A percentile compares a stretch with the other conserved stretches of the same genome.
Conservation (phyloP, 2,888 invertebrate species). For the Creontiades dilutus region DNA sequence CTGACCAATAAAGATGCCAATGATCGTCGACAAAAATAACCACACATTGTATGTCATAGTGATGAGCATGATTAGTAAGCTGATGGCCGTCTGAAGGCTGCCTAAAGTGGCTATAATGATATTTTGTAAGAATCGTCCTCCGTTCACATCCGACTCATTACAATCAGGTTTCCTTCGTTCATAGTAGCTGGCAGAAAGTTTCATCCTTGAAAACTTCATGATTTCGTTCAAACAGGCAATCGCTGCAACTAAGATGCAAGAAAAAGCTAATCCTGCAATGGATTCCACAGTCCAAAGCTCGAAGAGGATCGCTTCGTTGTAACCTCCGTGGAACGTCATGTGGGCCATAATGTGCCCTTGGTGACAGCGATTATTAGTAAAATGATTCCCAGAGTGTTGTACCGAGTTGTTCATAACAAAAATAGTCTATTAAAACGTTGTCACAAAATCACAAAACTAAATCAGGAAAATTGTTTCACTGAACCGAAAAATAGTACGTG, state of each 20-base stretch:
- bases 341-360: slow-evolving; percentile 41
- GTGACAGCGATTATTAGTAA: neutral
- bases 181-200: slow-evolving; percentile 70
- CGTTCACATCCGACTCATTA: neutral
- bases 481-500: neutral
- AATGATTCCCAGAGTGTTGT: neutral
- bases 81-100: slow-evolving; percentile 49
- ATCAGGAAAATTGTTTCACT: neutral
- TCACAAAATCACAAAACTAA: neutral
- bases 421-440: neutral
- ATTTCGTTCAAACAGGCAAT: slow-evolving; percentile 97
- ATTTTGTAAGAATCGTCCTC: slow-evolving; percentile 9
- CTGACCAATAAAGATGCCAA: slow-evolving; percentile 60
- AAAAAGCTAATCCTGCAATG: slow-evolving; percentile 89
- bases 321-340: slow-evolving; percentile 90
- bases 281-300: slow-evolving; percentile 89
- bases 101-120: slow-evolving; percentile 21
- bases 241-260: slow-evolving; percentile 93
- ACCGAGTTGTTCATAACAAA: neutral
- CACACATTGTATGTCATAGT: slow-evolving; percentile 62
- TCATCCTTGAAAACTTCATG: slow-evolving; percentile 89
- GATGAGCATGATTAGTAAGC: slow-evolving; percentile 57
- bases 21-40: slow-evolving; percentile 45
- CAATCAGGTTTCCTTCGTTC: slow-evolving; percentile 22
- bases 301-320: slow-evolving; percentile 87